Conservation (phyloP, 2,888 invertebrate genomes). For the Oligia latruncula region DNA sequence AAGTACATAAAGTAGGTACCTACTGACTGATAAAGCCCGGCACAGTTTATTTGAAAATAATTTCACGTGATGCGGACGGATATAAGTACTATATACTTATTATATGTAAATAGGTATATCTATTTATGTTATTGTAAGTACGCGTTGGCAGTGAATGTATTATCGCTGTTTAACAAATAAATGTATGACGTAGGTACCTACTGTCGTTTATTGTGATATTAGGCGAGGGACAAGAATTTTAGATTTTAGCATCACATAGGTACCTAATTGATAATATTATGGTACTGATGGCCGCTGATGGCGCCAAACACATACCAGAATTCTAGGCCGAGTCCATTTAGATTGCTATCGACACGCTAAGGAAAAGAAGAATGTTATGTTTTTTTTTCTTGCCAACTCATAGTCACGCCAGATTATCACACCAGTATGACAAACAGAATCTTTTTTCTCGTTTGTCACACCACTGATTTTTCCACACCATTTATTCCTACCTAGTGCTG, state of each 20-base stretch:
- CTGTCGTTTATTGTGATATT: background rate
- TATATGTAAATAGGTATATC: background rate
- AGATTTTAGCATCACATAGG: background rate
- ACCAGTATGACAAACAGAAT: too few species aligned
- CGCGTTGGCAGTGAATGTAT: conserved; percentile 24
- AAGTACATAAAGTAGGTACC: conserved; percentile 21
- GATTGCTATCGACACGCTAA: background rate
- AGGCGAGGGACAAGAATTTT: background rate
- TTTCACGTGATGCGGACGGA: conserved; percentile 62
- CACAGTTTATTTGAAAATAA: conserved; percentile 61
- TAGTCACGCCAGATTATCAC: too few species aligned
- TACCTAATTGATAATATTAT: background rate
- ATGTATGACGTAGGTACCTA: conserved; percentile 4
- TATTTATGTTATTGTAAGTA: conserved; percentile 14
- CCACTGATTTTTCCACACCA: too few species aligned
- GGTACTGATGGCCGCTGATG: background rate
- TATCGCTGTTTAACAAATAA: conserved; percentile 20
- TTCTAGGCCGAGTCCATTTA: background rate
- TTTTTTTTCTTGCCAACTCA: too few species aligned
- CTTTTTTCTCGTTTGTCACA: too few species aligned
- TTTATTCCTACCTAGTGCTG: too few species aligned
- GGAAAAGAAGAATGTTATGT: background rate
- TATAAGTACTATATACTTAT: conserved; percentile 14
- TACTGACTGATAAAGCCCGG: conserved; percentile 50
- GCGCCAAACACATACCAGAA: background rate